phyloP scores from a whole-genome alignment of 2,797 vertebrate genomes.

The Calcarius lapponicus region DNA sequence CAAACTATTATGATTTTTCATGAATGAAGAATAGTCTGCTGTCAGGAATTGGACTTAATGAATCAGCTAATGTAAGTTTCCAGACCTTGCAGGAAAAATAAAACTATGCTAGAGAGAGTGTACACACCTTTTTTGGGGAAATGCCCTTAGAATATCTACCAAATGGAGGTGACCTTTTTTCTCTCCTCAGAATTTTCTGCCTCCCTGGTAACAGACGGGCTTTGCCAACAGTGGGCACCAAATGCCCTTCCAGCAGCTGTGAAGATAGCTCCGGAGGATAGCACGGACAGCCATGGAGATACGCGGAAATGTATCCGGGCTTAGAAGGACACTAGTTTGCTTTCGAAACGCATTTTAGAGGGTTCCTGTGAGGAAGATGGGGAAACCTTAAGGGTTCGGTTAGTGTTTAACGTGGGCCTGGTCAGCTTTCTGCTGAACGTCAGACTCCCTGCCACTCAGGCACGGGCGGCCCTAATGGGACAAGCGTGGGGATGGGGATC shows the following conservation, averaged over 20 bases:
- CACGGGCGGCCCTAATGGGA: rapidly evolving
- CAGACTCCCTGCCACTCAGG: rapidly evolving
- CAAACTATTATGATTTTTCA: neutral
- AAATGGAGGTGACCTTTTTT: neutral
- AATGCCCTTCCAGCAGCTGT: neutral
- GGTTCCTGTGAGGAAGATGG: neutral
- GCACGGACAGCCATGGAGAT: neutral
- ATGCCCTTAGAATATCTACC: neutral
- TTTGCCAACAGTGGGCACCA: neutral
- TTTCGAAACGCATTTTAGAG: neutral
- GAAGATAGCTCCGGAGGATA: neutral
- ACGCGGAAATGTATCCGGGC: rapidly evolving
- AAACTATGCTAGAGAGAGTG: neutral
- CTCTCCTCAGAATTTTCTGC: neutral
- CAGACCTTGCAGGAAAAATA: neutral
- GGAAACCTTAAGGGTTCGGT: neutral
- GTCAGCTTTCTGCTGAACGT: neutral
- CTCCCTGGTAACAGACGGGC: neutral
- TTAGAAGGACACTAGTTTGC: neutral
- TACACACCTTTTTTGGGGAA: neutral
- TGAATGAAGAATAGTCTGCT: neutral
- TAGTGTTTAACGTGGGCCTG: neutral
- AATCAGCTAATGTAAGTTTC: neutral
- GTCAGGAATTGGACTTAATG: neutral
- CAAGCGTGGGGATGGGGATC: rapidly evolving